Percentiles rank a stretch among this genome's conserved stretches.
Conservation (phyloP, 2,113 vertebrate genomes). For the Hypanus sabinus region DNA sequence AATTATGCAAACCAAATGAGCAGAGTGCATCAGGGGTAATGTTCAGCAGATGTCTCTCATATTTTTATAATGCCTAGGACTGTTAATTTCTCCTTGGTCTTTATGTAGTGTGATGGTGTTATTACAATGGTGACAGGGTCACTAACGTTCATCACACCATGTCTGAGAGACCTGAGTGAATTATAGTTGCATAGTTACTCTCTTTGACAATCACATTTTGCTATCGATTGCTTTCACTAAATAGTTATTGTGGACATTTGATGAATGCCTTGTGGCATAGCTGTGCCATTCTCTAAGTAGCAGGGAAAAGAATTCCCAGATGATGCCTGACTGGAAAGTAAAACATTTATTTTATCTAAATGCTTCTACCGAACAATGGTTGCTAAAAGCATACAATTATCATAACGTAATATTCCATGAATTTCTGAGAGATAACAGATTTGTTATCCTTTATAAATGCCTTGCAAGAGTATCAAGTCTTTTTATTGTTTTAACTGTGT, state of each 20-base stretch:
- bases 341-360: neutral
- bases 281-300: no score
- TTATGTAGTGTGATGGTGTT: neutral
- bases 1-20: neutral
- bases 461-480: neutral
- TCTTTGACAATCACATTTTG: neutral
- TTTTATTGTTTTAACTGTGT: neutral
- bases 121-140: neutral
- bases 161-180: neutral
- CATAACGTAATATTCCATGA: neutral
- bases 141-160: neutral
- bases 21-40: neutral
- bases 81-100: neutral
- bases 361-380: neutral
- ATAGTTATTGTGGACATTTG: neutral
- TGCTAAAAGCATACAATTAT: neutral
- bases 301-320: neutral
- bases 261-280: no score
- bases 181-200: neutral
- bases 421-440: neutral
- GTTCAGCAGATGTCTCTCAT: neutral
- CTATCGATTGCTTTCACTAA: neutral
- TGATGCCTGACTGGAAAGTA: neutral
- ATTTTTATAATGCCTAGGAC: neutral
- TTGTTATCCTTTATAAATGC: neutral